Evolutionary conservation across 2,888 invertebrate species (phyloP).

Genomic region (Phorcus lineatus): DNA sequence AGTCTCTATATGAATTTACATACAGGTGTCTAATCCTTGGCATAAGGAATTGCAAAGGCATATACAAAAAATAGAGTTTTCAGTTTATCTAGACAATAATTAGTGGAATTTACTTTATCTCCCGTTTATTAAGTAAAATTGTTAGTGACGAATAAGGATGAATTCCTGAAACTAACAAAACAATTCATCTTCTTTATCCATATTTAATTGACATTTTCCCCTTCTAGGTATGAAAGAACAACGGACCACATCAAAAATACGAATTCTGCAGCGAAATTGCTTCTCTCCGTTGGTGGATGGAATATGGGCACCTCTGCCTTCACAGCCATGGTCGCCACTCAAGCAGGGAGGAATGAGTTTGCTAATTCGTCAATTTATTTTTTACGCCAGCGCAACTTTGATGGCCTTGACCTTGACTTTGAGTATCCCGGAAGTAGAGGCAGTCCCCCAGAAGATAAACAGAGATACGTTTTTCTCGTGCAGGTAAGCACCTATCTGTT

Average conservation of each 20-base stretch:
- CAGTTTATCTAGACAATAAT: too few species aligned
- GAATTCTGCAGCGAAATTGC: slow-evolving; percentile 83
- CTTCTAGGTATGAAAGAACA: slow-evolving; percentile 83
- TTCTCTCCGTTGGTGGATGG: slow-evolving; percentile 94
- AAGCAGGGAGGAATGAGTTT: slow-evolving; percentile 55
- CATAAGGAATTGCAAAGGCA: too few species aligned
- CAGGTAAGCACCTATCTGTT: slow-evolving; percentile 42
- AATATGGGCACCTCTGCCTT: slow-evolving; percentile 86
- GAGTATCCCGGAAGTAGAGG: slow-evolving; percentile 84
- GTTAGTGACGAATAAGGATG: too few species aligned
- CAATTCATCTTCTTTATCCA: too few species aligned
- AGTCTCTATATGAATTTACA: too few species aligned
- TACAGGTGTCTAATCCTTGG: too few species aligned
- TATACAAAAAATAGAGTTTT: too few species aligned
- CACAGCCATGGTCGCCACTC: slow-evolving; percentile 60
- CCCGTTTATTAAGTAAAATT: too few species aligned
- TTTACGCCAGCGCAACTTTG: slow-evolving; percentile 80
- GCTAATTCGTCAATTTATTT: slow-evolving; percentile 42
- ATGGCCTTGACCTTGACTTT: slow-evolving; percentile 94
- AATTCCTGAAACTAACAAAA: too few species aligned
- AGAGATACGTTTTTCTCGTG: slow-evolving; percentile 60
- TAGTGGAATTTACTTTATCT: too few species aligned
- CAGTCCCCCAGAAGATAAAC: slow-evolving; percentile 68
- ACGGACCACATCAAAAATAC: slow-evolving; percentile 79
- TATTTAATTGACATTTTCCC: too few species aligned